A percentile compares a stretch with the other conserved stretches of the same genome.
These are phyloP conservation scores for Phymatocera aterrima DNA, from an alignment of 2,888 invertebrate species.

Conservation along the genomic window DNA sequence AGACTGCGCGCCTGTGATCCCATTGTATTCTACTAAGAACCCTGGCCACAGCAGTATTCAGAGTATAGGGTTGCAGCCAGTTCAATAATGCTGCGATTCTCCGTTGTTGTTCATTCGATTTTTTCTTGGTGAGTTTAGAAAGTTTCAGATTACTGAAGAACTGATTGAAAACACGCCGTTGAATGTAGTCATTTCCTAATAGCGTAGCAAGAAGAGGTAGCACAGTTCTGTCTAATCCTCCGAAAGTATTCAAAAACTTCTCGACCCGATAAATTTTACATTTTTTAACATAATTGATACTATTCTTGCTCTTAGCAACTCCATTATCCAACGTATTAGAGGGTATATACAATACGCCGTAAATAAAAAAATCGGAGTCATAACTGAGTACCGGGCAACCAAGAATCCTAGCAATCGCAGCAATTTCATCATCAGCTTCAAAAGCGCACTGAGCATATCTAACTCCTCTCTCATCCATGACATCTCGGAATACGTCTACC, in stretches of 20 bases:
- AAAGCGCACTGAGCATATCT: slow-evolving; percentile 85
- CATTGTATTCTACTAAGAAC: slow-evolving; percentile 81
- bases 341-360: slow-evolving; percentile 89
- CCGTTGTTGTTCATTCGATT: slow-evolving; percentile 80
- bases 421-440: slow-evolving; percentile 94
- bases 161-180: slow-evolving; percentile 80
- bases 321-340: slow-evolving; percentile 81
- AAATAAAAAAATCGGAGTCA: slow-evolving; percentile 96
- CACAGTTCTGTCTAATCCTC: slow-evolving; percentile 81
- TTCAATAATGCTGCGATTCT: slow-evolving; percentile 83
- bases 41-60: slow-evolving; percentile 83
- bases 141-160: slow-evolving; percentile 83
- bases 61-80: slow-evolving; percentile 86
- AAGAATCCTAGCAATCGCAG: slow-evolving; percentile 85
- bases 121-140: slow-evolving; percentile 76
- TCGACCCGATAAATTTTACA: slow-evolving; percentile 87
- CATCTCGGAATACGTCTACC: slow-evolving; percentile 85
- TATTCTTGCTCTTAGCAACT: slow-evolving; percentile 55
- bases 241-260: slow-evolving; percentile 81
- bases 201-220: slow-evolving; percentile 89
- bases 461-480: slow-evolving; percentile 81
- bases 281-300: slow-evolving; percentile 74
- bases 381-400: slow-evolving; percentile 92
- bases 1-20: slow-evolving; percentile 76
- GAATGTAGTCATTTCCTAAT: slow-evolving; percentile 93